Evolutionary conservation across 2,797 vertebrate genomes (phyloP).

Genomic region (Chaetodon trifasciatus): DNA sequence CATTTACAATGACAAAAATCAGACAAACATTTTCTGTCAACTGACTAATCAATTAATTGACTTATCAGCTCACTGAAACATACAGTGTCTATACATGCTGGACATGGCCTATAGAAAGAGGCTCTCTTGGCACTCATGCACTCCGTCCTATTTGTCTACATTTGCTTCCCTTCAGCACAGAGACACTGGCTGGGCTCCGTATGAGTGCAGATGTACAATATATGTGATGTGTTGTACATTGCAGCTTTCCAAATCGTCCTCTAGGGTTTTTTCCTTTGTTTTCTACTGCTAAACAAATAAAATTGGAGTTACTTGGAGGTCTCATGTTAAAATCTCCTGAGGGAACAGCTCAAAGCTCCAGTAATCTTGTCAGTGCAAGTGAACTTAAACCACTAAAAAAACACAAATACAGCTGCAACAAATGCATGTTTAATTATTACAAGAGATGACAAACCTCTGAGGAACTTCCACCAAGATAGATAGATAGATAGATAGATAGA

Average conservation of each 20-base stretch:
- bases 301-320: neutral
- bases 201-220: neutral
- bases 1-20: neutral
- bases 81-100: neutral
- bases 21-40: neutral
- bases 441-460: neutral
- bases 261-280: constrained; percentile 1
- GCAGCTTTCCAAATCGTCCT: constrained; percentile 4
- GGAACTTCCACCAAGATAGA: neutral
- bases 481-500: constrained; percentile 18
- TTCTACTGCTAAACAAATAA: constrained; percentile 18
- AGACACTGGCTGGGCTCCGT: constrained; percentile 10
- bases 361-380: constrained; percentile 14
- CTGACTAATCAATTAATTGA: neutral
- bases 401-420: neutral
- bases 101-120: constrained; percentile 64
- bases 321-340: constrained; percentile 2
- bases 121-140: constrained; percentile 70
- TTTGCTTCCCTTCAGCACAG: constrained; percentile 23
- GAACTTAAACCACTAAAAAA: constrained; percentile 11
- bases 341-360: neutral
- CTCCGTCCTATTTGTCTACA: constrained; percentile 12
- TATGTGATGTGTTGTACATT: constrained; percentile 3
- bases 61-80: neutral
- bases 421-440: neutral